These are phyloP conservation scores for Scophthalmus maximus DNA, from an alignment of 2,113 vertebrate genomes.

Conservation along the genomic window DNA sequence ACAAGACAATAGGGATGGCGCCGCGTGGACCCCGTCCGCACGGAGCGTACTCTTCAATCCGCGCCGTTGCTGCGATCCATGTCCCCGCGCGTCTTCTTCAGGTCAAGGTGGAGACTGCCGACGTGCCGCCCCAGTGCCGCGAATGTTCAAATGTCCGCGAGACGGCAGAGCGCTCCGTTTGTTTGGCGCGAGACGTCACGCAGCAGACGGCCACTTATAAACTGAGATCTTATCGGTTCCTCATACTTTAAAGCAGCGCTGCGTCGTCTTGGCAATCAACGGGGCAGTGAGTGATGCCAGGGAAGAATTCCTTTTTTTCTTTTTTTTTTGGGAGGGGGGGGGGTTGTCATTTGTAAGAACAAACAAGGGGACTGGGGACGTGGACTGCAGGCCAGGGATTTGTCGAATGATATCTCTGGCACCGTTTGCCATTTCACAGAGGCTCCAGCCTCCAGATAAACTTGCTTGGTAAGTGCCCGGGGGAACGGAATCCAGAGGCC, in stretches of 20 bases:
- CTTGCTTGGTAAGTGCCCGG: constrained; percentile 74
- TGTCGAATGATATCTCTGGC: constrained; percentile 74
- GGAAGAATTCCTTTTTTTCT: background rate
- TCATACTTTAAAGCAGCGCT: constrained; percentile 4
- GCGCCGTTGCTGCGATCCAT: background rate
- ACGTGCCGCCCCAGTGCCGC: background rate
- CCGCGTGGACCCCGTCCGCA: constrained; percentile 20
- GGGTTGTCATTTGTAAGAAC: constrained; percentile 16
- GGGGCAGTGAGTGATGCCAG: constrained; percentile 28
- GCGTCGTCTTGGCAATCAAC: constrained; percentile 11
- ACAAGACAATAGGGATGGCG: constrained; percentile 29
- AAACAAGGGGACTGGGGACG: constrained; percentile 33
- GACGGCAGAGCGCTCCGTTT: constrained; percentile 2
- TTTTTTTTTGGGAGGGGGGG: too few relatives aligned
- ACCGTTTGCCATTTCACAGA: constrained; percentile 75
- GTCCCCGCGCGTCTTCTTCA: background rate
- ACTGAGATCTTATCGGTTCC: constrained; percentile 13
- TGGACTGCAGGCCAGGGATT: constrained; percentile 58
- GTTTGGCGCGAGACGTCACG: background rate
- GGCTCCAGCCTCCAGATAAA: constrained; percentile 82
- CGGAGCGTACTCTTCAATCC: constrained; percentile 38
- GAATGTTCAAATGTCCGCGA: constrained; percentile 20
- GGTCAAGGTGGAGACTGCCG: background rate
- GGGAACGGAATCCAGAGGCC: constrained; percentile 81
- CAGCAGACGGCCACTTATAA: constrained; percentile 8